Percentiles rank a stretch among this genome's conserved stretches.
phyloP scores from a whole-genome alignment of 2,797 vertebrate species.

The Mormyrops boulengeri region DNA sequence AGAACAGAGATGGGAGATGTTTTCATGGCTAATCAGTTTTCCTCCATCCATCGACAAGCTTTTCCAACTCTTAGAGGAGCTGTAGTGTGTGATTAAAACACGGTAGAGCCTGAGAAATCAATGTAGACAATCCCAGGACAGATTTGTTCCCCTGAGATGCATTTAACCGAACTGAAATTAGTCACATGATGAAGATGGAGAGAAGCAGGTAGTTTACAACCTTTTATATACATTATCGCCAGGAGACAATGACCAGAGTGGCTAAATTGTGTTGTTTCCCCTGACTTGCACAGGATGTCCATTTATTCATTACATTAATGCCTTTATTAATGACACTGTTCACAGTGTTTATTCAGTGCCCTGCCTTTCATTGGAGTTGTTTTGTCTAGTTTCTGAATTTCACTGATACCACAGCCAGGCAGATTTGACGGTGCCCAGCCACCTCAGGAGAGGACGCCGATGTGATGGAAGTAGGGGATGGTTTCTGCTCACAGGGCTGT shows the following conservation, averaged over 20 bases:
- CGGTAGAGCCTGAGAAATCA: not conserved
- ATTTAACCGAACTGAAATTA: not conserved
- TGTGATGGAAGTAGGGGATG: not conserved
- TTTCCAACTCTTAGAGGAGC: not conserved
- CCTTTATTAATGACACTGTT: not conserved
- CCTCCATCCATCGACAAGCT: not conserved
- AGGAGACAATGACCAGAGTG: not conserved
- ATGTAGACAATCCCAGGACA: not conserved
- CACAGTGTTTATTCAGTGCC: not conserved
- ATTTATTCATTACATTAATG: too few species aligned
- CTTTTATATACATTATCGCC: not conserved
- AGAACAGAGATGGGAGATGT: not conserved
- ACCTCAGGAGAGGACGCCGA: not conserved
- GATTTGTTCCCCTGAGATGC: not conserved
- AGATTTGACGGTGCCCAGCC: not conserved
- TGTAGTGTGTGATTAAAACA: not conserved
- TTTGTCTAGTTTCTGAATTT: not conserved
- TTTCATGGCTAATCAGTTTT: not conserved
- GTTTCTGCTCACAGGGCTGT: not conserved
- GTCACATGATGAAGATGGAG: not conserved
- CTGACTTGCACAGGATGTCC: not conserved
- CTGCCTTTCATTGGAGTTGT: not conserved
- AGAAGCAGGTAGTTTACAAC: not conserved
- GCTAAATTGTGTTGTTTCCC: not conserved
- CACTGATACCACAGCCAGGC: not conserved